These are phyloP conservation scores for Trichopria drosophilae DNA, from an alignment of 2,888 invertebrate genomes.

Conservation along the genomic window DNA sequence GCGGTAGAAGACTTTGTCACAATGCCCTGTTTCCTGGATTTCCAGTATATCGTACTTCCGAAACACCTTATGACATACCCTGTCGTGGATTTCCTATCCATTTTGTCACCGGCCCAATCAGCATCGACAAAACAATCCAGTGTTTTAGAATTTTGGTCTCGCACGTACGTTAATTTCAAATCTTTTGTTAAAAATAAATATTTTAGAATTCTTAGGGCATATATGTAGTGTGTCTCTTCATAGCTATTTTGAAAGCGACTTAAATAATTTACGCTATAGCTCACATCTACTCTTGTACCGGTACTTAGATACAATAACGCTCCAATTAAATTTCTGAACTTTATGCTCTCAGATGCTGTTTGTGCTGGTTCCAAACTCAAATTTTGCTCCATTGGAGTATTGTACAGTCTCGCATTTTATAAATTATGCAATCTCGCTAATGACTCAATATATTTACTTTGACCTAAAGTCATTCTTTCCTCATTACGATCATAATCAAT, in stretches of 20 bases:
- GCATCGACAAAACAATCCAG: slow-evolving; percentile 48
- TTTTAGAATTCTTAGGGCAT: too few species aligned
- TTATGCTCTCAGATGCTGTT: not conserved
- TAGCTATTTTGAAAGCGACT: slow-evolving; percentile 48
- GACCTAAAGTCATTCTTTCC: too few species aligned
- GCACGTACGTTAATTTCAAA: slow-evolving; percentile 33
- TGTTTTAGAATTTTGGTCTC: too few species aligned
- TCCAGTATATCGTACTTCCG: slow-evolving; percentile 28
- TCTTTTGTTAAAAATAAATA: slow-evolving; percentile 40
- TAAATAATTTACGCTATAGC: slow-evolving; percentile 22
- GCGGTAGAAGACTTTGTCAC: too few species aligned
- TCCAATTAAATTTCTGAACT: too few species aligned
- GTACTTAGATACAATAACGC: too few species aligned
- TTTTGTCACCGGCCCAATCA: slow-evolving; percentile 47
- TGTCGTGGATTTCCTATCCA: slow-evolving; percentile 22
- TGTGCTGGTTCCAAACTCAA: slow-evolving; percentile 18
- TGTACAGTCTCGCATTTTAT: too few species aligned
- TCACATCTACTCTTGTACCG: slow-evolving; percentile 22
- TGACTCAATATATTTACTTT: too few species aligned
- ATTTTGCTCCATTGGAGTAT: slow-evolving; percentile 22
- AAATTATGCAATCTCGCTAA: too few species aligned
- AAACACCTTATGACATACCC: slow-evolving; percentile 24
- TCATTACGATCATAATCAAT: too few species aligned
- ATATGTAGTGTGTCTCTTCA: slow-evolving; percentile 34
- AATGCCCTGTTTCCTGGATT: too few species aligned